Evolutionary conservation across 2,113 vertebrate species (phyloP), one percentile per base, ranked within the genome.

Genomic region (Nycticryphes semicollaris): DNA sequence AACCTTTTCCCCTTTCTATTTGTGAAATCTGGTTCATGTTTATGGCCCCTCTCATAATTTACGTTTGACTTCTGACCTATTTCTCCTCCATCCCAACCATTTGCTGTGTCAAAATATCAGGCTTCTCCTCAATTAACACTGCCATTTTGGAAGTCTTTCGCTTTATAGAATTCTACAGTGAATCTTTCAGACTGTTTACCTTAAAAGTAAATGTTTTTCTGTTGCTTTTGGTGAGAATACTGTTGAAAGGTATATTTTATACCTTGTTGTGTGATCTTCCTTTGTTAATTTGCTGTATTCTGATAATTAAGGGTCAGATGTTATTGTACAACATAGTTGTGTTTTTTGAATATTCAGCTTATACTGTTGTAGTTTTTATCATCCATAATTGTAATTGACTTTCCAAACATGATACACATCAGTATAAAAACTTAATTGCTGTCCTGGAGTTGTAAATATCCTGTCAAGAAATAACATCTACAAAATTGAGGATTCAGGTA

Each of bases 1-100:
- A 92, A 94, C 83, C 88, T 81, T 93, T 96, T 37, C 83, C 90
- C 92, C 79, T 94, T 96, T 94, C 85, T 96, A 87, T 96, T 95
- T 93, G 85, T 92, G 88, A 96, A 97, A 96, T 57, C 87, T 96
- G 90, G 85, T 75, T 96, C 92, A 64, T 84, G 85, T 97, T 97
- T 97, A 96, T 90, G 60, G 56, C 68, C 56, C 6, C 68, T 86
- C 54, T 94, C 30, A 84, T 89, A 96, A 97, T 97, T 96, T 97
- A 96, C 81, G 92, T 84, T 92, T 92, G 82, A 25, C 92, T 94
- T 96, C 85, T 97, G 96, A 95, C 96, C 96, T 92, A 21, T 89
- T 87, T 93, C 83, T 93, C 79, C 60, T 93, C n/a, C 19, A 81
- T 77, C 60, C 60, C 27, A 86, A 75, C 76, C 68, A 84, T 95